Evolutionary conservation across 1,140 invertebrate species (phyloP), one percentile per base, ranked within the genome.

Genomic region (Drosophila melanica): DNA sequence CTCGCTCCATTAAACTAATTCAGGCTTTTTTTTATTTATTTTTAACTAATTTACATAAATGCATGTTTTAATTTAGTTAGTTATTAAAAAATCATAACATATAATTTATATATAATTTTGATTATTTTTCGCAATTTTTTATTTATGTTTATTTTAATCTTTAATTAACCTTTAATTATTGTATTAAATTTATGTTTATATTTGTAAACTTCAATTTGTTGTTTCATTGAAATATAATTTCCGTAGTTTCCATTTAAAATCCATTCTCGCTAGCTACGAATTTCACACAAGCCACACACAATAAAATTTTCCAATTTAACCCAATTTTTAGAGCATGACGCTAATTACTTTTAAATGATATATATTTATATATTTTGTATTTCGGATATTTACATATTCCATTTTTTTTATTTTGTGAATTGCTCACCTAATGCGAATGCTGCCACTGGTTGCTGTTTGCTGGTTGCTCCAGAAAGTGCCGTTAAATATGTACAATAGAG

Each of bases 281-380:
- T 47, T 74, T 59, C 47, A 74, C 41, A 63, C 60, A 14, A 51
- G 30, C 33, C 27, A 57, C 30, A 64, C 63, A 65, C 35, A 27
- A 58, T 67, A 82, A 79, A 78, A 86, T 87, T 60, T 79, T 59
- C 75, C 75, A 81, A 72, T 79, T 87, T 87, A 87, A 82, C 72
- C 76, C 79, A 82, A 82, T 87, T 87, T 89, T 41, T 76, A 74
- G 84, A 82, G 84, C 82, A 79, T 82, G 84, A 87, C 84, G 76
- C 79, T 87, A 87, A 87, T 87, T 87, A 67, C 67, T 71, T 73
- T 67, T 82, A 82, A 79, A 82, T 82, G 41, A 51, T 71, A 53
- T 71, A 53, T 63, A 70, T 64, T 23, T 59, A 23, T 51, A 14
- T 45, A 37, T 18, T 42, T 39, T 41, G 18, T 59, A 16, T 45